Base-by-base conservation (phyloP, 2,113 vertebrate species). In the Lamprotornis superbus region DNA sequence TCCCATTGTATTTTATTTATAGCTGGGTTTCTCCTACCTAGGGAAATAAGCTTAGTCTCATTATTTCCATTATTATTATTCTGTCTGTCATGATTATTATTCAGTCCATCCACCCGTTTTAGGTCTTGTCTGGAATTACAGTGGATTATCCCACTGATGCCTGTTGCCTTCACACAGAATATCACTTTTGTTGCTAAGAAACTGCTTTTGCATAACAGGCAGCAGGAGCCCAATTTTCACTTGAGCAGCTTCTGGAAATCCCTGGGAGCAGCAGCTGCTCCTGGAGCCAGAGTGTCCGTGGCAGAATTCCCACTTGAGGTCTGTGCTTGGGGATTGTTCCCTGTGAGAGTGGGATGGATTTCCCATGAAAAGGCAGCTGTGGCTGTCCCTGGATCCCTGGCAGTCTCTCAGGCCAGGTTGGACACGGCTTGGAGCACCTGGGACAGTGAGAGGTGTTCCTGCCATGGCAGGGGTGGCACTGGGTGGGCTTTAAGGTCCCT, bases 141-240 rank as follows among this genome's bases (percentile, higher is more conserved):
- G 37, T 47, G 93, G 93, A 96, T 97, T 95, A 93, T 88, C 82
- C 87, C 27, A 25, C 93, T 53, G 79, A 81, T 59, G 89, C 83
- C 2, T 37, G 91, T 86, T 92, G 90, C 92, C 79, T 95, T 77
- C 60, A 19, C 59, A 17, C 50, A 30, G 47, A 81, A 94, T 40
- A 63, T 90, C 17, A 13, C 35, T 90, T 95, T 93, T 94, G 96
- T 97, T 96, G 96, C 96, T 96, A 96, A 97, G 95, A 60, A 94
- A 97, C 94, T 90, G 94, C 85, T 93, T 94, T 78, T 94, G 87
- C 92, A 83, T 65, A 90, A 88, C 71, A 91, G 87, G 40, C 93
- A 92, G 73, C 23, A 8, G 67, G 75, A 87, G 90, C 79, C 88
- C 27, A 2, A 33, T 85, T 78, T 87, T 69, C 53, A 12, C 83